Evolutionary conservation across 2,113 vertebrate genomes (phyloP).

Genomic region (Odontesthes bonariensis): DNA sequence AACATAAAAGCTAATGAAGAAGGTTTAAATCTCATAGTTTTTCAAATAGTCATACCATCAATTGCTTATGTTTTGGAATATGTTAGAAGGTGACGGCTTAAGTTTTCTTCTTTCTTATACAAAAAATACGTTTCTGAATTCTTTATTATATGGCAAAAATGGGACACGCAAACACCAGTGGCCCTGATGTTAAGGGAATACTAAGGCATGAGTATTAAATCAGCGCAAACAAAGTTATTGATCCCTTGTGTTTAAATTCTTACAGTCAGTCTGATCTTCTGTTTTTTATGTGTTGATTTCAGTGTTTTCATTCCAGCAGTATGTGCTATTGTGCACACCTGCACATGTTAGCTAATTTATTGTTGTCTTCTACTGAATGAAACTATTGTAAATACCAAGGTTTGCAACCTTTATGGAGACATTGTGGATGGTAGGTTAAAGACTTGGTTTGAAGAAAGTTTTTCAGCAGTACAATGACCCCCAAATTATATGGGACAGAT

Average conservation of each 20-base stretch:
- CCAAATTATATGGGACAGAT: conserved; percentile 26
- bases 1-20: conserved; percentile 22
- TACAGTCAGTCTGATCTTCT: neutral
- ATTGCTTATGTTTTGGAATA: neutral
- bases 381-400: neutral
- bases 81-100: conserved; percentile 1
- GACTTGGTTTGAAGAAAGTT: neutral
- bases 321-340: neutral
- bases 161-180: neutral
- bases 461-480: accelerated
- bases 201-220: too few species aligned
- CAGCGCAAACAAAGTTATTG: too few species aligned
- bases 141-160: neutral
- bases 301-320: neutral
- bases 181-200: too few species aligned
- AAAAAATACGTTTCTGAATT: neutral
- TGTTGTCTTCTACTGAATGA: neutral
- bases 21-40: conserved; percentile 12
- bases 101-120: conserved; percentile 4
- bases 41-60: conserved; percentile 1
- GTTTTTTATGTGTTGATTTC: neutral
- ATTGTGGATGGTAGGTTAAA: neutral
- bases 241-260: neutral
- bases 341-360: neutral
- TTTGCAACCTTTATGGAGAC: neutral